Conservation (phyloP, 2,797 vertebrate genomes). For the Cynopterus sphinx region DNA sequence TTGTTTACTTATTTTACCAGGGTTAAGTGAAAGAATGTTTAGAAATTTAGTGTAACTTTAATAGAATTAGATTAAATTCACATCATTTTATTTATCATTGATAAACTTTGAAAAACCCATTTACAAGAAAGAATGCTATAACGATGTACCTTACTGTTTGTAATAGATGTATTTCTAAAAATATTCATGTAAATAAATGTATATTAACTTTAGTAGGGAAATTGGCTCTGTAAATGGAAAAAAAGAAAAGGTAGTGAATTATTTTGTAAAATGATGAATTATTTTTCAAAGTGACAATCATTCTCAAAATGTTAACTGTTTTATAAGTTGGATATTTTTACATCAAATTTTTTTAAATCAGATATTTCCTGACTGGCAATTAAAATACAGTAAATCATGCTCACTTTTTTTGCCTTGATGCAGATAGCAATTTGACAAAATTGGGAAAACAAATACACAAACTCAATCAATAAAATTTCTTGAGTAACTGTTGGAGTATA, state of each 20-base stretch:
- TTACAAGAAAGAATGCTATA: background rate
- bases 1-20: background rate
- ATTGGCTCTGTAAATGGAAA: background rate
- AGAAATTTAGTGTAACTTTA: background rate
- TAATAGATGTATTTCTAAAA: background rate
- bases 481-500: background rate
- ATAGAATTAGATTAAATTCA: background rate
- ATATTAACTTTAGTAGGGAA: constrained; percentile 14
- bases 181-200: constrained; percentile 42
- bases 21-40: background rate
- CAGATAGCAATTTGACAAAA: background rate
- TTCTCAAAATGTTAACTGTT: constrained; percentile 14
- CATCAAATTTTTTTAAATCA: constrained; percentile 60
- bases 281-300: constrained; percentile 62
- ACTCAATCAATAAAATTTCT: background rate
- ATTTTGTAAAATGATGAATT: constrained; percentile 61
- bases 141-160: background rate
- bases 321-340: constrained; percentile 30
- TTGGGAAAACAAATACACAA: background rate
- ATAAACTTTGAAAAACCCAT: background rate
- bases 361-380: constrained; percentile 49
- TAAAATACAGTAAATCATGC: constrained; percentile 38
- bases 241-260: background rate
- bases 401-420: background rate
- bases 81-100: background rate